Base-by-base conservation (phyloP, 2,797 vertebrate genomes). In the Xiphorhynchus erythropygius region DNA sequence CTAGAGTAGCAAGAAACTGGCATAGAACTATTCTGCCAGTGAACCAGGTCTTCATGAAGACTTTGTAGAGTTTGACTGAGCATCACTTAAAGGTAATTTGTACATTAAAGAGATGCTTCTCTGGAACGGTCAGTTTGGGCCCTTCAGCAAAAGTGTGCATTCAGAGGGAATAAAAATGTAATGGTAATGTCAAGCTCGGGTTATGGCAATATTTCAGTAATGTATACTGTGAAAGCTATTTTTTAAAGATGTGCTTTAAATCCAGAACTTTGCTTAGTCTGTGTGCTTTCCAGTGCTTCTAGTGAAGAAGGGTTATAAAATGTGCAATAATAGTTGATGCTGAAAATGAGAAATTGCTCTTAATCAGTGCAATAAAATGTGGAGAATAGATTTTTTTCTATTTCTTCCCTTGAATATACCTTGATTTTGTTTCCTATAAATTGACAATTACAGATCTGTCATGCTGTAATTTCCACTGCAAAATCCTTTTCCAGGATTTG, bases 111-210 rank as follows among this genome's bases (percentile, higher is more conserved):
- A 75, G 71, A 56, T 69, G 39, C 42, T 86, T 64, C 69, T 90
- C 84, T 87, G 85, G 74, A 93, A 56, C 78, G 95, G 85, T 96
- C 95, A 93, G 9, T 68, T 78, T 79, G 74, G 85, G 32, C 87
- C 89, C 79, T 84, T 94, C 64, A 92, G 93, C 89, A 93, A 94
- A 74, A 86, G 18, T 35, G 19, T 55, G 35, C 49, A 76, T 89
- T 74, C 75, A 88, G 70, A 87, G 52, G 75, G 55, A 96, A 92
- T 84, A 73, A 82, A 84, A 75, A 18, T 47, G 27, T 52, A 70
- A 64, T 44, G 39, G 74, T 64, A 35, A 47, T 83, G 64, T 84
- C 69, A 92, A 52, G 67, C 33, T 47, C 33, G 46, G 42, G 52
- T 50, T 87, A 42, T 79, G 44, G 50, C 68, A 70, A 11, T 67